Base-by-base conservation (phyloP, 2,888 invertebrate species). In the Cephus runcator region DNA sequence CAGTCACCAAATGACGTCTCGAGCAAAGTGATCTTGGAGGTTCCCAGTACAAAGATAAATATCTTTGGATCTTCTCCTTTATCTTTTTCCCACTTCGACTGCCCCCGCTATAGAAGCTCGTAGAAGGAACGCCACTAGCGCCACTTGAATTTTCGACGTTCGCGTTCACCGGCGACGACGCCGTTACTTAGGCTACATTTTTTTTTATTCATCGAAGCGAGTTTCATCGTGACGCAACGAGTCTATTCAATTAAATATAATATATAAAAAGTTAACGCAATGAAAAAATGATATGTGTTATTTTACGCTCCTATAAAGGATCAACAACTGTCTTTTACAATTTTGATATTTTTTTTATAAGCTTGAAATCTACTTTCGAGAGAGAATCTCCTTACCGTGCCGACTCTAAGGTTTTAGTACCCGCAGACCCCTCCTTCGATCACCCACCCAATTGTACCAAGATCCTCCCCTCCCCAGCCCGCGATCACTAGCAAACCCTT, bases 251-350 rank as follows among this genome's bases (percentile, higher is more conserved):
- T 69, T 75, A 73, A 80, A 76, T 74, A 69, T 76, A 75, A 80
- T 77, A 71, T 77, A 71, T 77, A 77, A 79, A 79, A 79, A 76
- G 75, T 76, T 76, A 79, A 81, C 81, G 76, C 76, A 79, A 80
- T 69, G 69, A 79, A 83, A 82, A 85, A 87, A 83, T 87, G 87
- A 89, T 89, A 88, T 88, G 87, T 88, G 80, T 87, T 83, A 79
- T 87, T 85, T 87, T 85, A 86, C 78, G 81, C 81, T 23, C 56
- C 23, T 85, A 34, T 83, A 85, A 84, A 86, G 83, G 80, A 84
- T 82, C 80, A 83, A 84, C 81, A 75, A 78, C 71, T 76, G 80
- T 78, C 75, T 80, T 81, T 81, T 80, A 73, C 75, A 74, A 77
- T 77, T 78, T 69, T 69, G 73, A 34, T 34, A 74, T 71, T 71